A percentile compares a stretch with the other conserved stretches of the same genome.
phyloP scores from a whole-genome alignment of 1,140 invertebrate species.

The Conus betulinus region DNA sequence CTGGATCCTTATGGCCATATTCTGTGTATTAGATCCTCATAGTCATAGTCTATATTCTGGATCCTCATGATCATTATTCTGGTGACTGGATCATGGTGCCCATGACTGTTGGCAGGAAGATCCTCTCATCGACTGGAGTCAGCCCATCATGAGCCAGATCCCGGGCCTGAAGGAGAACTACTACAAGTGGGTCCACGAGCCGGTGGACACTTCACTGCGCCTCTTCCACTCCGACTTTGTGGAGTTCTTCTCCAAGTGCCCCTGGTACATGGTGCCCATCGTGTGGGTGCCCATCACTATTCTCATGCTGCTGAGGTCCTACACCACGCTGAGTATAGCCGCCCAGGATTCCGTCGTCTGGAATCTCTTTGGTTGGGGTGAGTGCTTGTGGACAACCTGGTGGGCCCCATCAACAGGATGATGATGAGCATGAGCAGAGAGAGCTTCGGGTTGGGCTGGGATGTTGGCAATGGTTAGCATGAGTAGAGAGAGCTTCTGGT shows the following conservation, averaged over 20 bases:
- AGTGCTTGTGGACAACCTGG: not conserved
- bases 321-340: not conserved
- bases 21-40: too few species aligned
- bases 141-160: conserved; percentile 74
- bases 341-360: not conserved
- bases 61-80: too few species aligned
- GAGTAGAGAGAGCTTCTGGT: too few species aligned
- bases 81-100: too few species aligned
- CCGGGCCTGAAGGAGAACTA: conserved; percentile 73
- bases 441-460: too few species aligned
- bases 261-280: conserved; percentile 75
- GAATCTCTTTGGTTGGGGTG: conserved; percentile 7
- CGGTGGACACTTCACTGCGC: conserved; percentile 73
- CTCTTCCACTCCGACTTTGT: conserved; percentile 74
- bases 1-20: too few species aligned
- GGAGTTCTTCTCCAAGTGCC: conserved; percentile 73
- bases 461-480: too few species aligned
- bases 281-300: conserved; percentile 75
- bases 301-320: conserved; percentile 42
- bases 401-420: too few species aligned
- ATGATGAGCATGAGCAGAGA: too few species aligned
- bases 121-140: conserved; percentile 71
- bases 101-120: conserved; percentile 59
- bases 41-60: too few species aligned
- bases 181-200: conserved; percentile 76